Evolutionary conservation across 2,888 invertebrate species (phyloP).

Genomic region (Ennomos fuscantarius): DNA sequence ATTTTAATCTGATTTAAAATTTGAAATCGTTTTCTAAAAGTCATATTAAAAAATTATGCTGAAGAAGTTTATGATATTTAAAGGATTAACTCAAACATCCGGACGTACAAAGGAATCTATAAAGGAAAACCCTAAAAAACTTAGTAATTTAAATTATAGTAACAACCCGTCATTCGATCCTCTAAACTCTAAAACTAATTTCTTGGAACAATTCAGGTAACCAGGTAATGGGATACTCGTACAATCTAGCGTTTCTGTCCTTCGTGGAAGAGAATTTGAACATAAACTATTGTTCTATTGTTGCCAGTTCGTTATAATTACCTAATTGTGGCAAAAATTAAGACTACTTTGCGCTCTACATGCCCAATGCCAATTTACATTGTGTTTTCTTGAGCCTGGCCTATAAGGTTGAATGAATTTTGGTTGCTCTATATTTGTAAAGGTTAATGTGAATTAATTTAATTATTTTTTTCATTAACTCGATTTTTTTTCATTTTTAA

Average conservation of each 20-base stretch:
- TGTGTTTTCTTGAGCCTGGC: conserved; percentile 18
- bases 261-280: conserved; percentile 31
- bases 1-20: no score
- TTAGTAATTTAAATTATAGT: no score
- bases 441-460: neutral
- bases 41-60: no score
- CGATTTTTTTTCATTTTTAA: no score
- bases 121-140: no score
- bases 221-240: no score
- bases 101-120: no score
- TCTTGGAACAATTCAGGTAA: conserved; percentile 13
- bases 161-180: neutral
- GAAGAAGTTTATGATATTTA: no score
- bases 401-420: conserved; percentile 9
- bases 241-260: conserved; percentile 23
- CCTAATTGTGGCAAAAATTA: conserved; percentile 37
- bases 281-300: conserved; percentile 39
- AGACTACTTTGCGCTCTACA: conserved; percentile 25
- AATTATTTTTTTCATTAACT: no score
- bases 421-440: conserved; percentile 12
- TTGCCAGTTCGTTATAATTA: conserved; percentile 32
- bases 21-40: no score
- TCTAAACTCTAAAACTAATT: conserved; percentile 1
- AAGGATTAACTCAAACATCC: no score
- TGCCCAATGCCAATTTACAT: conserved; percentile 31